Evolutionary conservation across 2,113 vertebrate species (phyloP), one percentile per base, ranked within the genome.

Genomic region (Lethenteron reissneri): DNA sequence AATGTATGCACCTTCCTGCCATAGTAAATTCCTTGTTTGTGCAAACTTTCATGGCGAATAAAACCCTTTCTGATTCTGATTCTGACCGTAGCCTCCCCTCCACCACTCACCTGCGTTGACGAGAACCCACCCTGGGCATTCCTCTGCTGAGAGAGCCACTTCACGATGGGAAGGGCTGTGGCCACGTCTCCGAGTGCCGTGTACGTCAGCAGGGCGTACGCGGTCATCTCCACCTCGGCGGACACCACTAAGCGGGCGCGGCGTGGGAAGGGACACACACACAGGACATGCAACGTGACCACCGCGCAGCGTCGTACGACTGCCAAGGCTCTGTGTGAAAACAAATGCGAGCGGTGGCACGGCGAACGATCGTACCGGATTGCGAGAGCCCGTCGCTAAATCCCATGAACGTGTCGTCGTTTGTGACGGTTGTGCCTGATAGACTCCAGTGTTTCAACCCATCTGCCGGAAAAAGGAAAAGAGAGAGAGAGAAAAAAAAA

Each of bases 361-460:
- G n/a, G n/a, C 64, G 25, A 69, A 69, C 57, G 9, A 17, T 14
- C 8, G 21, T 79, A 95, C 90, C 90, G 84, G 89, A 88, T 72
- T 88, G 88, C 68, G 86, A 86, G 57, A 86, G 85, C 4, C 90
- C 87, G 6, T 90, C 87, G 1, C 82, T 86, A 77, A 92, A 92
- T 13, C 87, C 88, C 85, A 89, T 85, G 77, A 92, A 91, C 1
- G 84, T 83, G 72, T 90, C 89, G 74, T 90, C 86, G 71, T 85
- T 86, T 5, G 84, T 78, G 69, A 85, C 83, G 0, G 82, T 83
- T 71, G 85, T 86, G 72, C 86, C 87, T 0, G 80, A 86, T 75
- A 89, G 79, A 77, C 88, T 92, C 90, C 90, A 92, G 82, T 92
- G 88, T 1, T 88, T 92, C 71, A 90, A 87, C 17, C 90, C 90